Evolutionary conservation across 2,888 invertebrate genomes (phyloP), one percentile per base, ranked within the genome.

Genomic region (Cerastis rubricosa): DNA sequence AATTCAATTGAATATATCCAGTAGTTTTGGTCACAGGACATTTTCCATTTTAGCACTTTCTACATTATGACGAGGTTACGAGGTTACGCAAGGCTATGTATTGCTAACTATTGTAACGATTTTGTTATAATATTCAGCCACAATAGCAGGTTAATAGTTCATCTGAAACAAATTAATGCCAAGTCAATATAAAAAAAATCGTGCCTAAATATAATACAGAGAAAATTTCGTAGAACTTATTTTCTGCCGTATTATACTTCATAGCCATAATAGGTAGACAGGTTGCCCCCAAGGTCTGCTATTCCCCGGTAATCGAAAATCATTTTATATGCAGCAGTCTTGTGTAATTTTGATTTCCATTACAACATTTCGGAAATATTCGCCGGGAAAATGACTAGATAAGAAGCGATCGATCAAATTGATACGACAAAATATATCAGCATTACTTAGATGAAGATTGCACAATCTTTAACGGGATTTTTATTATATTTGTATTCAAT

Each of bases 401-500:
- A 84, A 77, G 47, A 57, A 29, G n/a, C 64, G 47, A 80, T 88
- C 78, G 59, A 88, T 88, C 83, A 83, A 77, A 78, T 70, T 72
- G 85, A 87, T 88, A 84, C 78, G 29, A 51, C 61, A 17, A 63
- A 65, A 61, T 47, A 54, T 71, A 63, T 71, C 59, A 74, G 19
- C 40, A 72, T 35, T 40, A 69, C 29, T 71, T 64, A 68, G 40
- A 69, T 65, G 35, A 71, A 25, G 29, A 70, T 85, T 70, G 45
- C 25, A 29, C 19, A 64, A 75, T 81, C 35, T 45, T 12, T 67
- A 54, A 25, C 66, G 5, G 9, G 40, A 47, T 74, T 78, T 78
- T 67, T 73, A 61, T 67, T 73, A 61, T 54, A 54, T 22, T 17
- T 49, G 29, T 54, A 57, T 68, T 71, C 8, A 40, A 22, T 59